phyloP scores from a whole-genome alignment of 2,888 invertebrate species.

The Thera britannica region DNA sequence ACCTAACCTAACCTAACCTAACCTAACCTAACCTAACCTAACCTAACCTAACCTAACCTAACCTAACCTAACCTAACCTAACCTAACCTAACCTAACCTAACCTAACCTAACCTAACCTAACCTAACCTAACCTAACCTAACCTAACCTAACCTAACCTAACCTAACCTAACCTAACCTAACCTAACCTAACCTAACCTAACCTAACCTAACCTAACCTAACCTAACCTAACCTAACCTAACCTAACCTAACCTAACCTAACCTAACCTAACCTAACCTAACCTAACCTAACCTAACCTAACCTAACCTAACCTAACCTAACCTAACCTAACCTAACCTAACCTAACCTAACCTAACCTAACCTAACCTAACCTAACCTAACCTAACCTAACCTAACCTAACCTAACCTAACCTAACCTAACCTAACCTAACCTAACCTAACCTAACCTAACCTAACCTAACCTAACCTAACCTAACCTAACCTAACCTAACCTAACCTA shows the following conservation, averaged over 20 bases:
- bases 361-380: conserved; percentile 39
- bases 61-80: too few relatives aligned
- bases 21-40: too few relatives aligned
- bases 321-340: conserved; percentile 36
- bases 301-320: conserved; percentile 32
- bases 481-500: conserved; percentile 30
- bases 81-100: too few relatives aligned
- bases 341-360: conserved; percentile 35
- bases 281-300: conserved; percentile 33
- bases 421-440: conserved; percentile 32
- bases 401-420: conserved; percentile 31
- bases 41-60: too few relatives aligned
- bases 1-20: neutral
- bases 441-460: conserved; percentile 36
- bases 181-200: too few relatives aligned
- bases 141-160: too few relatives aligned
- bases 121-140: too few relatives aligned
- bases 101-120: too few relatives aligned
- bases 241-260: conserved; percentile 31
- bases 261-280: conserved; percentile 30
- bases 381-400: conserved; percentile 40
- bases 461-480: conserved; percentile 34
- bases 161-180: too few relatives aligned
- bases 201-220: too few relatives aligned
- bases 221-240: conserved; percentile 30